phyloP scores from a whole-genome alignment of 2,113 vertebrate species.

The Trogon surrucura region DNA sequence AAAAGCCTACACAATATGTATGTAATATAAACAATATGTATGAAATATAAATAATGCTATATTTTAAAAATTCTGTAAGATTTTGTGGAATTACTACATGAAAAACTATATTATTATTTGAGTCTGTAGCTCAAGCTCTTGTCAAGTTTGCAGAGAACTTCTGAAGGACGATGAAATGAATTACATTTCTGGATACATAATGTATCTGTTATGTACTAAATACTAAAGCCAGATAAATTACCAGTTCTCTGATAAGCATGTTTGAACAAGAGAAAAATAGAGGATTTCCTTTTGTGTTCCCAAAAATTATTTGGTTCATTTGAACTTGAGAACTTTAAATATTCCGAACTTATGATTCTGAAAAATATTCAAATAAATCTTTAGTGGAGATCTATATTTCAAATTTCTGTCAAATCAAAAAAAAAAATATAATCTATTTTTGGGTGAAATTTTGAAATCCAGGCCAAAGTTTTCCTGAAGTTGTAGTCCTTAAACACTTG shows the following conservation, averaged over 20 bases:
- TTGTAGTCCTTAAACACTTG: background rate
- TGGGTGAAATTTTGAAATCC: background rate
- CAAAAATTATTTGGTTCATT: fast-evolving
- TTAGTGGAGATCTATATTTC: background rate
- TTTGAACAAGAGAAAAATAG: background rate
- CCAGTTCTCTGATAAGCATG: background rate
- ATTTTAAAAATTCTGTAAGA: background rate
- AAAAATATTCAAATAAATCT: background rate
- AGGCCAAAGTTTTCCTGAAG: fast-evolving
- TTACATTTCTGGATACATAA: background rate
- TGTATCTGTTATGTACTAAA: background rate
- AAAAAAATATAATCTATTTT: background rate
- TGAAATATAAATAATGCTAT: too few species aligned
- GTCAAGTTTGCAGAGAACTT: background rate
- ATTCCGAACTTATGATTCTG: background rate
- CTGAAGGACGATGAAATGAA: background rate
- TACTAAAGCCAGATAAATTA: background rate
- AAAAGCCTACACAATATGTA: background rate
- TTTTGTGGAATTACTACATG: background rate
- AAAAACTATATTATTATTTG: background rate
- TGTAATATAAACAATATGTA: background rate
- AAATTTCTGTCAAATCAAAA: background rate
- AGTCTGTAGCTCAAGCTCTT: background rate
- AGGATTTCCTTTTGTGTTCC: background rate
- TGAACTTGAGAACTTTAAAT: background rate